Evolutionary conservation across 2,113 vertebrate genomes (phyloP).

Genomic region (Melanostigma gelatinosum): DNA sequence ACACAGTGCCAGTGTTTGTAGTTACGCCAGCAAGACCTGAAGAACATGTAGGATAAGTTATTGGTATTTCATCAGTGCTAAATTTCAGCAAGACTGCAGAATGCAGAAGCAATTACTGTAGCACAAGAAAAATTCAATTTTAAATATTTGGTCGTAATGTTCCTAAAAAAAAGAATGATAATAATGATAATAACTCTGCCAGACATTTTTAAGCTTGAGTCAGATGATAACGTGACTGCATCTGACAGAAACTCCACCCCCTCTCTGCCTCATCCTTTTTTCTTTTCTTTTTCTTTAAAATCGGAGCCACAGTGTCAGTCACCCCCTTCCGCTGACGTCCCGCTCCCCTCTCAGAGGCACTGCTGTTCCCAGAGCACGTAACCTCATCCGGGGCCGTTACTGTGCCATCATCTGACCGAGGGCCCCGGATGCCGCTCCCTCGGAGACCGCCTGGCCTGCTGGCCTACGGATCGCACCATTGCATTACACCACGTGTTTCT

Average conservation of each 20-base stretch:
- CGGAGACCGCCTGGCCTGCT: slow-evolving; percentile 51
- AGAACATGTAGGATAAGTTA: background rate
- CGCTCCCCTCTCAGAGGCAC: slow-evolving; percentile 28
- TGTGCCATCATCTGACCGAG: slow-evolving; percentile 60
- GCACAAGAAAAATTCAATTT: background rate
- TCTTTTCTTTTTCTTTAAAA: background rate
- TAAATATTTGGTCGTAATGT: background rate
- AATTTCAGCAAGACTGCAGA: background rate
- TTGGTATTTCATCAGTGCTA: background rate
- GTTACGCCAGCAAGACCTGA: slow-evolving; percentile 13
- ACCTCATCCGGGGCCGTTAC: slow-evolving; percentile 55
- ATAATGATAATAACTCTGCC: background rate
- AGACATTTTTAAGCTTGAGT: slow-evolving; percentile 12
- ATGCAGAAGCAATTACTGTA: background rate
- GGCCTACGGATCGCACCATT: slow-evolving; percentile 46
- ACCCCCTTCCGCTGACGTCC: slow-evolving; percentile 24
- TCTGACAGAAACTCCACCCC: slow-evolving; percentile 16
- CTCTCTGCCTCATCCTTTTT: slow-evolving; percentile 2
- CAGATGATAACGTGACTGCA: slow-evolving; percentile 6
- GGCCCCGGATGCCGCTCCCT: slow-evolving; percentile 40
- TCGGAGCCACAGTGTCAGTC: slow-evolving; percentile 44
- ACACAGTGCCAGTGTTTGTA: slow-evolving; percentile 6
- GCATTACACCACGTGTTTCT: slow-evolving; percentile 43
- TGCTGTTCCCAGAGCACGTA: slow-evolving; percentile 54
- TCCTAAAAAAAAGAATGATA: background rate